Percentiles rank a stretch among this genome's conserved stretches.
Evolutionary conservation across 2,888 invertebrate genomes (phyloP).

Genomic region (Cryptocephalus moraei): DNA sequence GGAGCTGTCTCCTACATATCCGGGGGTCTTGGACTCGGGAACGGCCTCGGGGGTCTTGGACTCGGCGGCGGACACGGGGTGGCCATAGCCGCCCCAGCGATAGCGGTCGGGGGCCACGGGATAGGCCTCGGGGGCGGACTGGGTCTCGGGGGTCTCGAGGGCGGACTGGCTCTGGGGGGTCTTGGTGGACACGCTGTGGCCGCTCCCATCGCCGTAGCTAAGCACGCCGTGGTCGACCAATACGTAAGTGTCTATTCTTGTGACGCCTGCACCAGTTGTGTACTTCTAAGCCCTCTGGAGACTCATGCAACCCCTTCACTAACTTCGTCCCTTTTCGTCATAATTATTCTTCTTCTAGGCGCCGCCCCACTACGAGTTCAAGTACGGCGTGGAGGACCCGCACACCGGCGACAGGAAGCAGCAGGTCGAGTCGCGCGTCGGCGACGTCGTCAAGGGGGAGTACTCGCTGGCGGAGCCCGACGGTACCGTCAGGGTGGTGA

Average conservation of each 20-base stretch:
- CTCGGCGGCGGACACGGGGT: neutral
- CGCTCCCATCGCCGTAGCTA: neutral
- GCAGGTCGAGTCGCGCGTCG: conserved; percentile 45
- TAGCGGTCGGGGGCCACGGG: neutral
- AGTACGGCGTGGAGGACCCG: conserved; percentile 45
- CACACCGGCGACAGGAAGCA: conserved; percentile 43
- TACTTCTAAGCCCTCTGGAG: too few species aligned
- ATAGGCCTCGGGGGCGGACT: neutral
- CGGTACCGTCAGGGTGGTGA: conserved; percentile 52
- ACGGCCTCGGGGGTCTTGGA: neutral
- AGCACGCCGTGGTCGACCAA: conserved; percentile 7
- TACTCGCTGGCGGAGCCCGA: conserved; percentile 54
- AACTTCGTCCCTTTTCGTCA: too few species aligned
- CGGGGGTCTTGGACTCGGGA: neutral
- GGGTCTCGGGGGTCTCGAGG: neutral
- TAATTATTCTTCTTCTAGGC: neutral
- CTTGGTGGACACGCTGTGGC: neutral
- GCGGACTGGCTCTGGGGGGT: neutral
- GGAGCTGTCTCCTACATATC: too few species aligned
- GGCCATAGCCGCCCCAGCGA: neutral
- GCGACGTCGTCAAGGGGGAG: conserved; percentile 50
- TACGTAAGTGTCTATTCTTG: too few species aligned
- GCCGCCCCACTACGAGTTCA: conserved; percentile 39
- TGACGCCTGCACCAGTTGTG: too few species aligned
- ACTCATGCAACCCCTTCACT: too few species aligned